A percentile compares a stretch with the other conserved stretches of the same genome.
phyloP scores from a whole-genome alignment of 2,888 invertebrate genomes.

The Lutraria lutraria region DNA sequence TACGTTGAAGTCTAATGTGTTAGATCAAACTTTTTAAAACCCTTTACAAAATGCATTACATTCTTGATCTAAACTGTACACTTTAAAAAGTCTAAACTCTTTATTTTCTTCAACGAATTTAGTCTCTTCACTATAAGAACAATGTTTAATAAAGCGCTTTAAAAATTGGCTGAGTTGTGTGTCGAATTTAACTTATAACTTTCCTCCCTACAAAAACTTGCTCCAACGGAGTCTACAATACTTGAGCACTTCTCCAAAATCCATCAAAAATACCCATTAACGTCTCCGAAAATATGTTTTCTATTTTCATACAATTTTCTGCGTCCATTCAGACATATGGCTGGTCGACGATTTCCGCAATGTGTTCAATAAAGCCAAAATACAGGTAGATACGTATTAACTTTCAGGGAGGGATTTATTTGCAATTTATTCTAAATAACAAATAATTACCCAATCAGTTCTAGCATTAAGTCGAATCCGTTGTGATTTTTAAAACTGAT shows the following conservation, averaged over 20 bases:
- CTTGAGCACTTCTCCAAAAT: conserved; percentile 19
- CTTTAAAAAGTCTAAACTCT: background rate
- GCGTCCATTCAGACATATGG: background rate
- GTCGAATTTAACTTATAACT: background rate
- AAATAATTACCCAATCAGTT: background rate
- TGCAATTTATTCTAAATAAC: background rate
- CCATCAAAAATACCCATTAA: conserved; percentile 36
- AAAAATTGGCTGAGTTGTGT: background rate
- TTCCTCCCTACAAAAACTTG: background rate
- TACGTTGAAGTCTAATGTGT: background rate
- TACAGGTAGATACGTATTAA: background rate
- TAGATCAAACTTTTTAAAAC: conserved; percentile 4
- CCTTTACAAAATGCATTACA: background rate
- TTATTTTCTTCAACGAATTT: background rate
- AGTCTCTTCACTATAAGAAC: background rate
- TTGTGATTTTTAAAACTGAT: background rate
- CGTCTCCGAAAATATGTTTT: background rate
- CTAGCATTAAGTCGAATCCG: background rate
- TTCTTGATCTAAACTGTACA: background rate
- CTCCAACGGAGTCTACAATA: background rate
- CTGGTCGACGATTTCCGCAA: background rate
- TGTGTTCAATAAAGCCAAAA: background rate
- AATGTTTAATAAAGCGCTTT: background rate
- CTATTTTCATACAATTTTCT: background rate
- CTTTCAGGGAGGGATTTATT: background rate